Conservation (phyloP, 2,888 invertebrate genomes). For the Ommatoiulus sabulosus region DNA sequence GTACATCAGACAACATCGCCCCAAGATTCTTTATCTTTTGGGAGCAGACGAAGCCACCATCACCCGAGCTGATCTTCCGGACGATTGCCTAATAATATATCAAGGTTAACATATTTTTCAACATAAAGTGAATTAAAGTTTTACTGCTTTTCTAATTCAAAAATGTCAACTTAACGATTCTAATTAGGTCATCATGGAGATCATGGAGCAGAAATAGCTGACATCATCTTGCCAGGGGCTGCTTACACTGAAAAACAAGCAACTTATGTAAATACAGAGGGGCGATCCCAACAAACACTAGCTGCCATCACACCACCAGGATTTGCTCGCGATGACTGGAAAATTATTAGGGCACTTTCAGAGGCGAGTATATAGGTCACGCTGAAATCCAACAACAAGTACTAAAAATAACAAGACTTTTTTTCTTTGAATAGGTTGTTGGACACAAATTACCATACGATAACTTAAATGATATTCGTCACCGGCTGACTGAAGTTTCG, state of each 20-base stretch:
- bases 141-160: not conserved
- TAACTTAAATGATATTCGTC: slow-evolving; percentile 82
- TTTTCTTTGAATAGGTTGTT: slow-evolving; percentile 69
- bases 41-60: slow-evolving; percentile 93
- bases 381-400: not conserved
- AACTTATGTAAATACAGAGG: slow-evolving; percentile 98
- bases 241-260: slow-evolving; percentile 99
- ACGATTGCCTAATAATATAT: slow-evolving; percentile 88
- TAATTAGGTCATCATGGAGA: slow-evolving; percentile 93
- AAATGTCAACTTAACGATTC: slow-evolving; percentile 42
- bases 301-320: slow-evolving; percentile 92
- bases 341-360: slow-evolving; percentile 95
- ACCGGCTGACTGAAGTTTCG: slow-evolving; percentile 84
- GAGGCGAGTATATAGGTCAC: slow-evolving; percentile 76
- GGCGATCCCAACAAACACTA: slow-evolving; percentile 91
- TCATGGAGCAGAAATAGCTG: slow-evolving; percentile 89
- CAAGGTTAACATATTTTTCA: slow-evolving; percentile 66
- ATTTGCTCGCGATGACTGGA: slow-evolving; percentile 96
- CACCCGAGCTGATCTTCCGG: slow-evolving; percentile 80
- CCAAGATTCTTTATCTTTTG: slow-evolving; percentile 86
- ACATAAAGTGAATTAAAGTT: not conserved
- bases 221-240: slow-evolving; percentile 92
- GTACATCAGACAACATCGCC: slow-evolving; percentile 73
- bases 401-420: not conserved
- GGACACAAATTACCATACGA: slow-evolving; percentile 87